Percentiles rank a stretch among this genome's conserved stretches.
Evolutionary conservation across 2,797 vertebrate genomes (phyloP).

Genomic region (Sebastes cheni): DNA sequence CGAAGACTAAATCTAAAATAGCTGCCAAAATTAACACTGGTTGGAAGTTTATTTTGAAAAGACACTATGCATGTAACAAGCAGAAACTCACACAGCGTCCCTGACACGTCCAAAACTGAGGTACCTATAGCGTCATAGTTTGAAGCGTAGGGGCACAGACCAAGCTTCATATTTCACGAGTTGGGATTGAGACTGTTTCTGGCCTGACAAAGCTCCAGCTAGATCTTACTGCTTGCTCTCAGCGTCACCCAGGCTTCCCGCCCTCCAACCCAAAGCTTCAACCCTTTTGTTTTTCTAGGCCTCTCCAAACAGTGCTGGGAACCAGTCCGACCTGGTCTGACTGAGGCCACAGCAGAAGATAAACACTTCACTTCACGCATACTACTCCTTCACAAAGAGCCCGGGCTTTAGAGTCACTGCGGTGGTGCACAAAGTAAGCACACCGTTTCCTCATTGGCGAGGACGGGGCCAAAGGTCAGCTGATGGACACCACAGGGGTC

Average conservation of each 20-base stretch:
- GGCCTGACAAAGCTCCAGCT: not conserved
- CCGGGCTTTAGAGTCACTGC: slow-evolving; percentile 37
- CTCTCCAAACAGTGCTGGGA: slow-evolving; percentile 77
- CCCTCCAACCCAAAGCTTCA: slow-evolving; percentile 48
- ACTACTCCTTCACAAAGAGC: slow-evolving; percentile 76
- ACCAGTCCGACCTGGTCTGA: slow-evolving; percentile 76
- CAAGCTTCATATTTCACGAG: not conserved
- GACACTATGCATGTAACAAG: too few relatives aligned
- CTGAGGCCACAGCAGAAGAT: slow-evolving; percentile 76
- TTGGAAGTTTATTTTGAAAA: too few relatives aligned
- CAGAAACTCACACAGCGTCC: not conserved
- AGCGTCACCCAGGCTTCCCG: slow-evolving; percentile 21
- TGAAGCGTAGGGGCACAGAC: not conserved
- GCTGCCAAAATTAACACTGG: too few relatives aligned
- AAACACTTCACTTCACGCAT: slow-evolving; percentile 82
- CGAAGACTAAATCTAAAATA: too few relatives aligned
- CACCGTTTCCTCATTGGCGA: slow-evolving; percentile 65
- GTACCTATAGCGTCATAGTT: too few relatives aligned
- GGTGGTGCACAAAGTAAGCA: slow-evolving; percentile 51
- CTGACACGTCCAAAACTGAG: not conserved
- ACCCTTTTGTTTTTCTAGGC: slow-evolving; percentile 72
- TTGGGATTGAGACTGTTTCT: not conserved
- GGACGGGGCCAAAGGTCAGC: slow-evolving; percentile 63
- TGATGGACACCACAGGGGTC: slow-evolving; percentile 50
- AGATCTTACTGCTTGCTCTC: slow-evolving; percentile 11